phyloP scores from a whole-genome alignment of 2,797 vertebrate species.

The Macroramphosus scolopax region DNA sequence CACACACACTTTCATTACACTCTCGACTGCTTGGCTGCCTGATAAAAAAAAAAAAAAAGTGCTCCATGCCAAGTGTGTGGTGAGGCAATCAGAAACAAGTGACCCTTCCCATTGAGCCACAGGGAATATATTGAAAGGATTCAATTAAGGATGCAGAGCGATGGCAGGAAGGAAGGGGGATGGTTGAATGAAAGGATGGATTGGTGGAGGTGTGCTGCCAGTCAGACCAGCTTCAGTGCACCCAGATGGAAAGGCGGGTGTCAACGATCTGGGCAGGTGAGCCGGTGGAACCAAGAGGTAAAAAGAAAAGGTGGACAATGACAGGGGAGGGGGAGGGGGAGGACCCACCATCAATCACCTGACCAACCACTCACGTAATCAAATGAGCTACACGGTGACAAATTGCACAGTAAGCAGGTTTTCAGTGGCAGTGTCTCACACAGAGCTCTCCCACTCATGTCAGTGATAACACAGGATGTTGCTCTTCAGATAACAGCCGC shows the following conservation, averaged over 20 bases:
- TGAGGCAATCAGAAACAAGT: constrained; percentile 54
- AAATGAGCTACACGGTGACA: constrained; percentile 20
- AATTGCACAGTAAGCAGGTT: constrained; percentile 25
- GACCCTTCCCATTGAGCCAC: constrained; percentile 49
- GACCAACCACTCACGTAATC: constrained; percentile 33
- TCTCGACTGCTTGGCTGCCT: constrained; percentile 13
- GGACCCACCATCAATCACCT: constrained; percentile 22
- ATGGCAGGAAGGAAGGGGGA: constrained; percentile 3
- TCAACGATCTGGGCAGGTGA: constrained; percentile 37
- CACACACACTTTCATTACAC: constrained; percentile 10
- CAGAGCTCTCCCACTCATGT: constrained; percentile 1
- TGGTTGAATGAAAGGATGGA: constrained; percentile 12
- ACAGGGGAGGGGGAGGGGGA: background rate
- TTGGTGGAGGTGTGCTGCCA: constrained; percentile 33
- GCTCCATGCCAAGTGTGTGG: constrained; percentile 29
- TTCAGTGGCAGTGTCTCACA: background rate
- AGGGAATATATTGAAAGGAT: constrained; percentile 47
- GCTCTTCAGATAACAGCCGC: too few species aligned
- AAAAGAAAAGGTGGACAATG: constrained; percentile 7
- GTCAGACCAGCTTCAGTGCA: constrained; percentile 25
- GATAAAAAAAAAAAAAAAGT: constrained; percentile 26
- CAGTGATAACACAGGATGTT: constrained; percentile 9
- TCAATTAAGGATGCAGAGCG: constrained; percentile 53
- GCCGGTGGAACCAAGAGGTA: constrained; percentile 33
- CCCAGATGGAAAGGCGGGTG: constrained; percentile 32